Evolutionary conservation across 2,888 invertebrate species (phyloP).

Genomic region (Lepidonotus clava): DNA sequence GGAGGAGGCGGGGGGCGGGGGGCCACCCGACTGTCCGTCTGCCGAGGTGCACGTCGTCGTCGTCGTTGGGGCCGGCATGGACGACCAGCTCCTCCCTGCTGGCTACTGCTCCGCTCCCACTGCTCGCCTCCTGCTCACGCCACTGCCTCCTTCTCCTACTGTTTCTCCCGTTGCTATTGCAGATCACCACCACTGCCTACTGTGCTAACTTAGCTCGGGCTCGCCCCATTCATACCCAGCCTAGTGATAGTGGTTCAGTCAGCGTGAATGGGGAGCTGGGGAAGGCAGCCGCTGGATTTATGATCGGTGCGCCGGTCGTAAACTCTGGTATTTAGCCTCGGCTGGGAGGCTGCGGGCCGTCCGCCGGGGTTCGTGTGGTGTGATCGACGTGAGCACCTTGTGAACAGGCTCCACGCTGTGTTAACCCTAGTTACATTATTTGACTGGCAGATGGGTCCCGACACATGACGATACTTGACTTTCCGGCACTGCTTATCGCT

Average conservation of each 20-base stretch:
- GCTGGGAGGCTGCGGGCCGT: too few species aligned
- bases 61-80: not conserved
- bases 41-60: not conserved
- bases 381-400: too few species aligned
- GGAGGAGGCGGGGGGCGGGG: not conserved
- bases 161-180: not conserved
- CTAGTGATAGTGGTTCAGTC: not conserved
- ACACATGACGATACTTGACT: too few species aligned
- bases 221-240: not conserved
- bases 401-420: too few species aligned
- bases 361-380: too few species aligned
- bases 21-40: not conserved
- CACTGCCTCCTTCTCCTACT: not conserved
- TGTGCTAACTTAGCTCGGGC: not conserved
- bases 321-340: too few species aligned
- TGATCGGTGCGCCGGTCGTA: constrained; percentile 12
- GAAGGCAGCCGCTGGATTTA: not conserved
- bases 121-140: not conserved
- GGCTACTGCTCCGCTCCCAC: too few species aligned
- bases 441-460: too few species aligned
- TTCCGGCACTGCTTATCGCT: not conserved
- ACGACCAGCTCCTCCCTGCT: too few species aligned
- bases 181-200: not conserved
- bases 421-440: too few species aligned
- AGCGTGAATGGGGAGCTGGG: constrained; percentile 18